These are phyloP conservation scores for Etheostoma spectabile DNA, from an alignment of 2,113 vertebrate genomes.

Conservation along the genomic window DNA sequence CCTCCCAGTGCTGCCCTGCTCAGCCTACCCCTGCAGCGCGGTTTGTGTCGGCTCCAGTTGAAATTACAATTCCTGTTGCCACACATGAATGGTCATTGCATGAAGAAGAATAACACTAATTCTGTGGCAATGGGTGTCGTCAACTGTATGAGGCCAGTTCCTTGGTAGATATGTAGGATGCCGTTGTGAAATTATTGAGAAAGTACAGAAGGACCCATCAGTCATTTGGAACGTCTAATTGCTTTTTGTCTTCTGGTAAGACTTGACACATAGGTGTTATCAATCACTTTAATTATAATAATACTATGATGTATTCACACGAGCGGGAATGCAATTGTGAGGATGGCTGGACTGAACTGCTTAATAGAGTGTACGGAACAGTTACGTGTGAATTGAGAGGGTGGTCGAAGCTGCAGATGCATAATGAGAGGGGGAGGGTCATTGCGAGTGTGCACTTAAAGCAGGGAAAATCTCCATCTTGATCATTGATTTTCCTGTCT, in stretches of 20 bases:
- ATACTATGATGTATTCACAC: slow-evolving; percentile 34
- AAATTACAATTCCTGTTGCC: slow-evolving; percentile 65
- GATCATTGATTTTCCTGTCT: slow-evolving; percentile 51
- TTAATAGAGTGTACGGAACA: slow-evolving; percentile 17
- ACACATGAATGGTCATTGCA: slow-evolving; percentile 57
- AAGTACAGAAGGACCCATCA: slow-evolving; percentile 25
- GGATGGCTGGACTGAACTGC: slow-evolving; percentile 13
- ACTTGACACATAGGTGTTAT: slow-evolving; percentile 34
- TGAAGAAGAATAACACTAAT: slow-evolving; percentile 62
- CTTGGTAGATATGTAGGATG: slow-evolving; percentile 15
- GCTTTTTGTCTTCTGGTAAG: slow-evolving; percentile 38
- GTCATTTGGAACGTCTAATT: slow-evolving; percentile 42
- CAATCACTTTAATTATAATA: slow-evolving; percentile 51
- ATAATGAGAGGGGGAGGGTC: slow-evolving; percentile 22
- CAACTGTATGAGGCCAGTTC: slow-evolving; percentile 59
- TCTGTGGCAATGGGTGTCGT: slow-evolving; percentile 31
- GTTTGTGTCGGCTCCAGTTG: slow-evolving; percentile 18
- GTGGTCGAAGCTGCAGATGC: slow-evolving; percentile 16
- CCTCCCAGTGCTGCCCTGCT: slow-evolving; percentile 31
- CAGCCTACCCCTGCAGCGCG: slow-evolving; percentile 44
- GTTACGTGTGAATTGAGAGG: slow-evolving; percentile 33
- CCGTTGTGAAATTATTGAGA: slow-evolving; percentile 46
- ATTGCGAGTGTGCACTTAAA: slow-evolving; percentile 20
- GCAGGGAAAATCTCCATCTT: slow-evolving; percentile 15
- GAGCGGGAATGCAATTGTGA: slow-evolving; percentile 25